phyloP scores from a whole-genome alignment of 2,797 vertebrate genomes.

The Rhinogobio ventralis region DNA sequence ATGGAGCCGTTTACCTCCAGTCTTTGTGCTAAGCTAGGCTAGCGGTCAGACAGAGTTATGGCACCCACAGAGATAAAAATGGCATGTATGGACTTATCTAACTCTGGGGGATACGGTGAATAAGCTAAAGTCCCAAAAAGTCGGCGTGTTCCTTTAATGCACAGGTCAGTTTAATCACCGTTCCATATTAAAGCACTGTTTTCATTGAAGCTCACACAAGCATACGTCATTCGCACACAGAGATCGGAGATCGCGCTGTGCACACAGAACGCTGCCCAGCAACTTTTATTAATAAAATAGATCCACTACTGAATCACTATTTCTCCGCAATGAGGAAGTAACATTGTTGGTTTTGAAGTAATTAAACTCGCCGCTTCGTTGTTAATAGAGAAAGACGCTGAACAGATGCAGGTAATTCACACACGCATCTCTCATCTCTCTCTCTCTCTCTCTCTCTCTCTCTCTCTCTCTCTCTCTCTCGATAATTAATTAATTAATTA shows the following conservation, averaged over 20 bases:
- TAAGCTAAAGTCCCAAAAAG: too few species aligned
- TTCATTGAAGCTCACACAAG: background rate
- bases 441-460: too few species aligned
- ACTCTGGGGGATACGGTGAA: too few species aligned
- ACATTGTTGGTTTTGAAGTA: background rate
- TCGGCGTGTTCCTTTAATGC: too few species aligned
- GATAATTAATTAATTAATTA: too few species aligned
- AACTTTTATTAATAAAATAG: background rate
- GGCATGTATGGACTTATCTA: too few species aligned
- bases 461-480: too few species aligned
- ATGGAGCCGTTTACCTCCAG: too few species aligned
- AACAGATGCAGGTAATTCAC: background rate
- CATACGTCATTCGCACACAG: background rate
- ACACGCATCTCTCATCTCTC: background rate
- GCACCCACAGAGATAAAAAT: too few species aligned
- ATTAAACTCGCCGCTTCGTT: background rate
- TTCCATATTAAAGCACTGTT: background rate
- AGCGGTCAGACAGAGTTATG: too few species aligned
- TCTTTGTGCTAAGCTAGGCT: too few species aligned
- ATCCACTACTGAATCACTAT: background rate
- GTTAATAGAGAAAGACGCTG: background rate
- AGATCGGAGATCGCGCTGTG: background rate
- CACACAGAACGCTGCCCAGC: background rate
- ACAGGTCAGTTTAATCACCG: too few species aligned
- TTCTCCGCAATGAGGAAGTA: background rate